These are phyloP conservation scores for Hylyphantes graminicola DNA, from an alignment of 1,140 invertebrate genomes.

Conservation along the genomic window DNA sequence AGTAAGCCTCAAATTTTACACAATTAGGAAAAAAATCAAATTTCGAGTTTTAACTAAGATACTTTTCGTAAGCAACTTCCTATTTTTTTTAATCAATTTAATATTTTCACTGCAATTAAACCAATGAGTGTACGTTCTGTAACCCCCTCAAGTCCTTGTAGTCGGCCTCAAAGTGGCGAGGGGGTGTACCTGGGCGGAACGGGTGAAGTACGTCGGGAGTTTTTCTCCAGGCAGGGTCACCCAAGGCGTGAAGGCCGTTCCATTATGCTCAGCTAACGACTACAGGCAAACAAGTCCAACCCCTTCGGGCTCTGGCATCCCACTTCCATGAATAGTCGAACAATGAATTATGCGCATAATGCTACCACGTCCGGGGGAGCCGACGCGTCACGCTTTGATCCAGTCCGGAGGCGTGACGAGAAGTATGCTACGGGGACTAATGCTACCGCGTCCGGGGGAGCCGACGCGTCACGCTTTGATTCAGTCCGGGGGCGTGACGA, in stretches of 20 bases:
- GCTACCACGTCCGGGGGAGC: neutral
- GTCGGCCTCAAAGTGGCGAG: neutral
- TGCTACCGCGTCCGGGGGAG: neutral
- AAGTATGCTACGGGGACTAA: conserved; percentile 1
- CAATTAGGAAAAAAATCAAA: too few species aligned
- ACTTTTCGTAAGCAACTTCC: too few species aligned
- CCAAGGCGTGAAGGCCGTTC: conserved; percentile 5
- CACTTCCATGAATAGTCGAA: neutral
- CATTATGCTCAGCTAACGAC: neutral
- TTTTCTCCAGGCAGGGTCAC: neutral
- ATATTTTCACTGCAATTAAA: too few species aligned
- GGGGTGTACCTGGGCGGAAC: conserved; percentile 17
- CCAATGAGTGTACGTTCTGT: too few species aligned
- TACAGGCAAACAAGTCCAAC: too few species aligned
- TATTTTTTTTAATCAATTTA: too few species aligned
- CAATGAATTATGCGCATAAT: neutral
- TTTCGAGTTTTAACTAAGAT: too few species aligned
- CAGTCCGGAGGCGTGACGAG: neutral
- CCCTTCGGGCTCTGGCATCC: too few species aligned
- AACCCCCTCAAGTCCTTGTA: too few species aligned
- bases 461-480: neutral
- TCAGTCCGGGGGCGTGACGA: neutral
- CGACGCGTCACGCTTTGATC: neutral
- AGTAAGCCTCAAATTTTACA: too few species aligned
- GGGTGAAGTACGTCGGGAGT: conserved; percentile 4